These are phyloP conservation scores for Calyptommatus sinebrachiatus DNA, from an alignment of 2,113 vertebrate species.

Conservation along the genomic window DNA sequence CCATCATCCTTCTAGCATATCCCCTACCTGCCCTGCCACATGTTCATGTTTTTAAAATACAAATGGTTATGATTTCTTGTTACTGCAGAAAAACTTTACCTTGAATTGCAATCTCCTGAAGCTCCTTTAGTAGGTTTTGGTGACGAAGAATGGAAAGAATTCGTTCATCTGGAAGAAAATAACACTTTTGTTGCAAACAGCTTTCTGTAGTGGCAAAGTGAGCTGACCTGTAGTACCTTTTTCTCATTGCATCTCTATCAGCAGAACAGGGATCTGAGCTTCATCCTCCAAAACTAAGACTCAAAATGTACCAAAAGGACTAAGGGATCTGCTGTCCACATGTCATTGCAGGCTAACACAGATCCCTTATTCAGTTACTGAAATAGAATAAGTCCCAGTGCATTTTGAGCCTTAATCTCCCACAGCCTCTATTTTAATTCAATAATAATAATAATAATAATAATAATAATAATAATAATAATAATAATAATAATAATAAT, in stretches of 20 bases:
- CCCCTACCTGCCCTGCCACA: too few relatives aligned
- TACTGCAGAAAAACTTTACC: constrained; percentile 71
- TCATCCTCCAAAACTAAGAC: not conserved
- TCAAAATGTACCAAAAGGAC: too few relatives aligned
- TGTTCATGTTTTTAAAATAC: too few relatives aligned
- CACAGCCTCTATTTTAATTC: not conserved
- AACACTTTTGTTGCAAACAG: constrained; percentile 5
- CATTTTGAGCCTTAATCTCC: not conserved
- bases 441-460: not conserved
- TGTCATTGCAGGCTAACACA: too few relatives aligned
- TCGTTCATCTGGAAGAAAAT: constrained; percentile 80
- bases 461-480: not conserved
- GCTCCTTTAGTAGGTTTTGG: constrained; percentile 87
- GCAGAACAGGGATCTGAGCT: constrained; percentile 15
- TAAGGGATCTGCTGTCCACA: too few relatives aligned
- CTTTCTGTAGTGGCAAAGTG: not conserved
- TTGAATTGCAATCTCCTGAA: constrained; percentile 87
- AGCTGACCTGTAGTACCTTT: not conserved
- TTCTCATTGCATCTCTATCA: not conserved
- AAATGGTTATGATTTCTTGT: too few relatives aligned
- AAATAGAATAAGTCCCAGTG: too few relatives aligned
- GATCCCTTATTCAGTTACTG: too few relatives aligned
- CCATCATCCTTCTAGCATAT: too few relatives aligned
- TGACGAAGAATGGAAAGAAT: constrained; percentile 89
- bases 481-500: not conserved